A percentile compares a stretch with the other conserved stretches of the same genome.
These are phyloP conservation scores for Amiota mariae DNA, from an alignment of 2,888 invertebrate species.

Conservation along the genomic window DNA sequence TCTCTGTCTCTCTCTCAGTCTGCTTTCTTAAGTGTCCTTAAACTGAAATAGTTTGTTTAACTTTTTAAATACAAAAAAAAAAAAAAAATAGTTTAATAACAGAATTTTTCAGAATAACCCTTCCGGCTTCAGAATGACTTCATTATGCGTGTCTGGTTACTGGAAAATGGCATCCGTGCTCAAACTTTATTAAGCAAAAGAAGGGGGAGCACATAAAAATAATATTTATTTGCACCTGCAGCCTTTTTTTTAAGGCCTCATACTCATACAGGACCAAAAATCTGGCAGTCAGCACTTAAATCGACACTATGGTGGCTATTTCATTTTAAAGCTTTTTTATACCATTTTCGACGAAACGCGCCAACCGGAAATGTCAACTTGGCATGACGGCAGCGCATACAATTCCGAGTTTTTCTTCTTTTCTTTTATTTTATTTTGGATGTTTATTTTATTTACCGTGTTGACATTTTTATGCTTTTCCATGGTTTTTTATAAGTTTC, in stretches of 20 bases:
- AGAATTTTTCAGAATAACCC: no score
- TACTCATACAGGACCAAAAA: constrained; percentile 3
- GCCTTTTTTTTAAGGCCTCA: constrained; percentile 12
- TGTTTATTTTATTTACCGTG: neutral
- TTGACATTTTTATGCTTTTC: neutral
- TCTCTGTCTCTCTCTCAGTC: no score
- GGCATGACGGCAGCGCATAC: neutral
- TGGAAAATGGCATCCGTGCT: constrained; percentile 37
- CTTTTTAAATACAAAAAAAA: no score
- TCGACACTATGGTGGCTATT: constrained; percentile 4
- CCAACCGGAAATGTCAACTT: constrained; percentile 26
- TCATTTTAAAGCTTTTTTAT: constrained; percentile 42
- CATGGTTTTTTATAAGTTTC: neutral
- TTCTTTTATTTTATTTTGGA: neutral
- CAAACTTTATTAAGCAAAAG: constrained; percentile 14
- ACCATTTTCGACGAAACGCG: constrained; percentile 19
- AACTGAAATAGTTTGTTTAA: neutral
- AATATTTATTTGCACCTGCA: constrained; percentile 23
- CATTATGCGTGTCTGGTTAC: constrained; percentile 11
- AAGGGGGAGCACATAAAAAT: neutral
- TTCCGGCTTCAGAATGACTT: neutral
- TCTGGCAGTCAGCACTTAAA: constrained; percentile 16
- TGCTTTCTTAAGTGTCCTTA: neutral
- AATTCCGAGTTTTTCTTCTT: neutral
- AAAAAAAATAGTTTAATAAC: no score